These are phyloP conservation scores for Chorisops tibialis DNA, from an alignment of 2,888 invertebrate species.

Conservation along the genomic window DNA sequence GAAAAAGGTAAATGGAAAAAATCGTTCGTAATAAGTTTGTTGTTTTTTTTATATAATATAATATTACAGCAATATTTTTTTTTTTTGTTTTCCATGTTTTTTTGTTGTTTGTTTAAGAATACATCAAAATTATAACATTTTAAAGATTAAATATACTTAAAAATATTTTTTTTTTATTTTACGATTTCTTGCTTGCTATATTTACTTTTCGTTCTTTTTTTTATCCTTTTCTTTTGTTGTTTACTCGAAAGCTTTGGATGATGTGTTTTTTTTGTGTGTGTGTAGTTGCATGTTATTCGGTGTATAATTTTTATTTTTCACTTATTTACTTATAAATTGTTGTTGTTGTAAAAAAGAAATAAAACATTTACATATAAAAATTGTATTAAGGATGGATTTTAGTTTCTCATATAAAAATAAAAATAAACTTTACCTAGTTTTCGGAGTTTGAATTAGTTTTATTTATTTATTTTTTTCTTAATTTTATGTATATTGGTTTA, in stretches of 20 bases:
- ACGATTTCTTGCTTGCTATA: slow-evolving; percentile 12
- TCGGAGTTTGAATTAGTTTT: too few relatives aligned
- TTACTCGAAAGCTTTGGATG: slow-evolving; percentile 28
- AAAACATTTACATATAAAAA: too few relatives aligned
- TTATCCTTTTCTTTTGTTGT: slow-evolving; percentile 20
- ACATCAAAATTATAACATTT: slow-evolving; percentile 30
- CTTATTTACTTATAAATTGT: too few relatives aligned
- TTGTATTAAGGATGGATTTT: too few relatives aligned
- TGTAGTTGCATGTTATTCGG: not conserved
- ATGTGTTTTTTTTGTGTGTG: not conserved
- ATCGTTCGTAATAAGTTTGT: not conserved
- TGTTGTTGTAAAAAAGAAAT: too few relatives aligned
- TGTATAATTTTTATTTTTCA: too few relatives aligned
- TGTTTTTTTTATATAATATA: slow-evolving; percentile 15
- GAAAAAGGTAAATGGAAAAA: too few relatives aligned
- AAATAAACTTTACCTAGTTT: too few relatives aligned
- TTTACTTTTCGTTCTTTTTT: slow-evolving; percentile 10
- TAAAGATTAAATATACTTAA: slow-evolving; percentile 31
- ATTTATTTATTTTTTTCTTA: too few relatives aligned
- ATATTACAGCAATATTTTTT: slow-evolving; percentile 27
- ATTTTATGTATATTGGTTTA: too few relatives aligned
- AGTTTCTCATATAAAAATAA: too few relatives aligned
- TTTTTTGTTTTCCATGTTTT: too few relatives aligned
- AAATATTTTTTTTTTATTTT: slow-evolving; percentile 25
- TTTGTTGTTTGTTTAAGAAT: slow-evolving; percentile 25